phyloP scores from a whole-genome alignment of 2,888 invertebrate species.

The Tetrapedia diversipes region DNA sequence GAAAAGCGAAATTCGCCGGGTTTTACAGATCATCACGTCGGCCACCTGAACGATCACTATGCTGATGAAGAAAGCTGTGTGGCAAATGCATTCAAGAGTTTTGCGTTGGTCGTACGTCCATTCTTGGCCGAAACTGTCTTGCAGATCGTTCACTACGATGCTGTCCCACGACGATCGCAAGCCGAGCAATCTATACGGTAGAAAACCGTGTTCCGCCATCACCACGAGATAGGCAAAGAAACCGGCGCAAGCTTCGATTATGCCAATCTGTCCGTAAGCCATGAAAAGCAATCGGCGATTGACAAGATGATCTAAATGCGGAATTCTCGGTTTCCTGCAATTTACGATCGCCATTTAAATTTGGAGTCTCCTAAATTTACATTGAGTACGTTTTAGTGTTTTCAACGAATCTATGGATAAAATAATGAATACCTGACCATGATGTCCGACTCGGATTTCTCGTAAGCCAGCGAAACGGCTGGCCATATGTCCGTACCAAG shows the following conservation, averaged over 20 bases:
- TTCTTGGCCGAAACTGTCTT: constrained; percentile 90
- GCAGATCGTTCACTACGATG: constrained; percentile 84
- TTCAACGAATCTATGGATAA: background rate
- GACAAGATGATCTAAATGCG: constrained; percentile 84
- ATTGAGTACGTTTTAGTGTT: background rate
- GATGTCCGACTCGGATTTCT: constrained; percentile 89
- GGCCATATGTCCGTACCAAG: constrained; percentile 91
- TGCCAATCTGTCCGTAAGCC: constrained; percentile 93
- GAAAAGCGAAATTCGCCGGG: constrained; percentile 88
- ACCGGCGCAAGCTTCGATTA: constrained; percentile 92
- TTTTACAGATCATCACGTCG: constrained; percentile 91
- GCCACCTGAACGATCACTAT: constrained; percentile 91
- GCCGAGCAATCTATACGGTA: constrained; percentile 87
- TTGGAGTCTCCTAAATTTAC: background rate
- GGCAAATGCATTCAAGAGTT: constrained; percentile 88
- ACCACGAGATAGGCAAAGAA: constrained; percentile 92
- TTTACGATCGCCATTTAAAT: background rate
- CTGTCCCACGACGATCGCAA: constrained; percentile 90
- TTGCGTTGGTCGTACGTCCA: constrained; percentile 90
- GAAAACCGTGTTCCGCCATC: constrained; percentile 91
- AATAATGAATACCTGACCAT: constrained; percentile 83
- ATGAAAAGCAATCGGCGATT: constrained; percentile 88
- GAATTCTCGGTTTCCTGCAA: constrained; percentile 84
- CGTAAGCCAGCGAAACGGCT: constrained; percentile 91
- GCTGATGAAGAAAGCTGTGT: constrained; percentile 91